Evolutionary conservation across 2,113 vertebrate genomes (phyloP).

Genomic region (Hylia prasina): DNA sequence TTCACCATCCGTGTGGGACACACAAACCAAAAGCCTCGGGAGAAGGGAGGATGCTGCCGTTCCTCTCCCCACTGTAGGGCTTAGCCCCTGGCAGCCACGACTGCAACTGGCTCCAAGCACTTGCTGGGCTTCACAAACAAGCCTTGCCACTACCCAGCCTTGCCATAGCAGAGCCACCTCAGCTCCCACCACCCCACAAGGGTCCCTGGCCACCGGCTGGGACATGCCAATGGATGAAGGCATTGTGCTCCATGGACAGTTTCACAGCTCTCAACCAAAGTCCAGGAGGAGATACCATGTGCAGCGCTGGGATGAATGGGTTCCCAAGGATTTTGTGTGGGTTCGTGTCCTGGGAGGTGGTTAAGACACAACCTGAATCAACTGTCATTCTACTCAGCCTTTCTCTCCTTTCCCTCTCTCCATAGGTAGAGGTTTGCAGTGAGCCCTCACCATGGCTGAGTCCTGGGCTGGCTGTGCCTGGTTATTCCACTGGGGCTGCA

Average conservation of each 20-base stretch:
- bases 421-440: fast-evolving
- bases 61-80: neutral
- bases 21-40: neutral
- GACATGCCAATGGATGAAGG: neutral
- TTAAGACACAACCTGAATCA: neutral
- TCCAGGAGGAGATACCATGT: neutral
- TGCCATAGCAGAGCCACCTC: neutral
- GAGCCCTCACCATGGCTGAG: neutral
- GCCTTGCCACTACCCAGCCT: neutral
- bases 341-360: neutral
- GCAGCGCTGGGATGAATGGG: neutral
- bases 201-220: fast-evolving
- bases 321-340: fast-evolving
- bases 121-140: neutral
- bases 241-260: neutral
- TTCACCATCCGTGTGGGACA: neutral
- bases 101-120: neutral
- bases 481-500: neutral
- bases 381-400: neutral
- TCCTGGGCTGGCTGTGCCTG: fast-evolving
- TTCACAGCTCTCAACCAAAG: neutral
- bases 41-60: neutral
- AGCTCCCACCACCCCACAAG: fast-evolving
- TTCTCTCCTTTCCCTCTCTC: neutral
- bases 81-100: fast-evolving